These are phyloP conservation scores for Mus spretus DNA, from an alignment of 2,797 vertebrate genomes.

Conservation along the genomic window DNA sequence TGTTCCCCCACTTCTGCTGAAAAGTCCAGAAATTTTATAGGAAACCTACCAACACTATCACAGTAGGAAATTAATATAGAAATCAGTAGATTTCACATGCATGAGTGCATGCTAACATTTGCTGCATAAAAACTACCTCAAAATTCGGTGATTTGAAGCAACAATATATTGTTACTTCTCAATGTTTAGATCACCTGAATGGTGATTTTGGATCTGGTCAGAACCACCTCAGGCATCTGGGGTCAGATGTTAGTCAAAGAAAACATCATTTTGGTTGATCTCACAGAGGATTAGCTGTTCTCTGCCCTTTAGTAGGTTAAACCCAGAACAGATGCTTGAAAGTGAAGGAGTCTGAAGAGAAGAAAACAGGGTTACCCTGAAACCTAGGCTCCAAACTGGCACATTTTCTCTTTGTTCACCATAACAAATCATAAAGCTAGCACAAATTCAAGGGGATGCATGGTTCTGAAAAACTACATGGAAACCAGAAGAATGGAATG, in stretches of 20 bases:
- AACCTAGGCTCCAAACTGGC: background rate
- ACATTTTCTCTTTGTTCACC: background rate
- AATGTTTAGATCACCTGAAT: background rate
- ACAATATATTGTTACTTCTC: background rate
- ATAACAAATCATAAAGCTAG: conserved; percentile 1
- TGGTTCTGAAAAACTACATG: conserved; percentile 11
- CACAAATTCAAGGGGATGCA: background rate
- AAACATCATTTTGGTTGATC: background rate
- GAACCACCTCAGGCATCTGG: background rate
- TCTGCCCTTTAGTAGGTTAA: background rate
- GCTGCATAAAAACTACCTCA: background rate
- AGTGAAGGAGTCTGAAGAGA: background rate
- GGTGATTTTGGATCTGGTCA: background rate
- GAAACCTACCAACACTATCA: background rate
- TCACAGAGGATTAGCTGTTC: background rate
- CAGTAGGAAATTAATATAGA: conserved; percentile 47
- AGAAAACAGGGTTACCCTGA: background rate
- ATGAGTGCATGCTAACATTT: background rate
- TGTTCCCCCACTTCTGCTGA: background rate
- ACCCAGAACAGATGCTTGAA: background rate
- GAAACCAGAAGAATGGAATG: background rate
- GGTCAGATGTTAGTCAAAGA: background rate
- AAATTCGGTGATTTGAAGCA: conserved; percentile 15
- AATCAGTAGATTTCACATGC: background rate
- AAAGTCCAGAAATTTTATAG: conserved; percentile 20